Base-by-base conservation (phyloP, 2,797 vertebrate species). In the Sternotherus odoratus region DNA sequence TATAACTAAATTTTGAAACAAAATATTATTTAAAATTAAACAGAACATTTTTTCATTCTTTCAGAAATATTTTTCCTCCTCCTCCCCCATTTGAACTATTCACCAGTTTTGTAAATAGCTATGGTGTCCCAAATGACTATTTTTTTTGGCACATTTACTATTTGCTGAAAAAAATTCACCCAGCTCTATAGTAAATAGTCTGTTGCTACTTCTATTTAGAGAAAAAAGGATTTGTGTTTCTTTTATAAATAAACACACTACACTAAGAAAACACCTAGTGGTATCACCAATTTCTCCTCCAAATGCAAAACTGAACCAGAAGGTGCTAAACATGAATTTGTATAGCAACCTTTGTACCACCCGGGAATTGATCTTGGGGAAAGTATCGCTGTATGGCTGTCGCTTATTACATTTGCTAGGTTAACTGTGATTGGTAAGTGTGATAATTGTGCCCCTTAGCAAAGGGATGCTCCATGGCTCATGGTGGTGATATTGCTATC, bases 391-490 rank as follows among this genome's bases (percentile, higher is more conserved):
- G 36, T 86, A 82, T 60, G 79, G 66, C 94, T 95, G 90, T 95
- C 90, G 87, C 66, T 89, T 80, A 43, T 77, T 49, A 93, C 83
- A 12, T 89, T 94, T 96, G 95, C 91, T 95, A 94, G 96, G 90
- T 84, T 95, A 87, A 82, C 83, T 93, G 66, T 86, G 82, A 91
- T 85, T 1, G 19, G 88, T 92, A 95, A 94, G 46, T n/a, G 48
- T 1, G 3, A 74, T 93, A 89, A 86, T 89, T 92, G 36, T 69
- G 66, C 66, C 82, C 92, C 36, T 86, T 88, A 94, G 51, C 51
- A 91, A 93, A 69, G n/a, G 51, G 94, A 82, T 95, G n/a, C 39
- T 39, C 63, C n/a, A 89, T 89, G 78, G 82, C 83, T 95, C 93
- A 79, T 86, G 79, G 90, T 0, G 0, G 93, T 95, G 94, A 72